Evolutionary conservation across 2,797 vertebrate species (phyloP).

Genomic region (Tarsius wallacei): DNA sequence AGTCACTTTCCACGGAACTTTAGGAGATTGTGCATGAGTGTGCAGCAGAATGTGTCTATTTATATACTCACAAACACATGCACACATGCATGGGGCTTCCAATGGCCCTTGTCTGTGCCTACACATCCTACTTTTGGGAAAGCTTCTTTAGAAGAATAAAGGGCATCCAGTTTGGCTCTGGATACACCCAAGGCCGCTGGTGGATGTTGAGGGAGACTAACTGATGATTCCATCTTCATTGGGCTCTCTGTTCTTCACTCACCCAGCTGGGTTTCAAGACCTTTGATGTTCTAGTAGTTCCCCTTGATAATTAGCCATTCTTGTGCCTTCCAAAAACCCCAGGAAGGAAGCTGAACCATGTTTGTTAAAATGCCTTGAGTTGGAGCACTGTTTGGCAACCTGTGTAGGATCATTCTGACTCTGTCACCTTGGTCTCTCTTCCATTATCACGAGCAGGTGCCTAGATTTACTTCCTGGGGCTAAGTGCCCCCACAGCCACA

Average conservation of each 20-base stretch:
- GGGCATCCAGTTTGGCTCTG: neutral
- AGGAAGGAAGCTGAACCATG: neutral
- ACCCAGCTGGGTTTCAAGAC: neutral
- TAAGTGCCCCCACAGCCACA: neutral
- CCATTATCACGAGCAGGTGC: neutral
- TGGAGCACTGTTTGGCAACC: neutral
- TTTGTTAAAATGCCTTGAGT: neutral
- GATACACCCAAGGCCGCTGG: neutral
- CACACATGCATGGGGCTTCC: neutral
- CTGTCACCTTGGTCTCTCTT: neutral
- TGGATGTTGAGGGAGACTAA: accelerated
- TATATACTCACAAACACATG: accelerated
- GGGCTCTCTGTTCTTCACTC: neutral
- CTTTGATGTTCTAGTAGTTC: neutral
- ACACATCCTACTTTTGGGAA: neutral
- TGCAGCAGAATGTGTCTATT: neutral
- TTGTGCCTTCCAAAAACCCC: neutral
- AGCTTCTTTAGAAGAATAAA: neutral
- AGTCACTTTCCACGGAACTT: neutral
- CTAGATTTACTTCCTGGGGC: neutral
- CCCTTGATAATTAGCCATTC: neutral
- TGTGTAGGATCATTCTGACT: neutral
- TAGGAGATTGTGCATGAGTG: accelerated
- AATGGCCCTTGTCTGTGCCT: neutral
- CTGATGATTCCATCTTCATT: neutral